Percentiles rank a stretch among this genome's conserved stretches.
These are phyloP conservation scores for Alouatta palliata DNA, from an alignment of 2,113 vertebrate genomes.

Conservation along the genomic window DNA sequence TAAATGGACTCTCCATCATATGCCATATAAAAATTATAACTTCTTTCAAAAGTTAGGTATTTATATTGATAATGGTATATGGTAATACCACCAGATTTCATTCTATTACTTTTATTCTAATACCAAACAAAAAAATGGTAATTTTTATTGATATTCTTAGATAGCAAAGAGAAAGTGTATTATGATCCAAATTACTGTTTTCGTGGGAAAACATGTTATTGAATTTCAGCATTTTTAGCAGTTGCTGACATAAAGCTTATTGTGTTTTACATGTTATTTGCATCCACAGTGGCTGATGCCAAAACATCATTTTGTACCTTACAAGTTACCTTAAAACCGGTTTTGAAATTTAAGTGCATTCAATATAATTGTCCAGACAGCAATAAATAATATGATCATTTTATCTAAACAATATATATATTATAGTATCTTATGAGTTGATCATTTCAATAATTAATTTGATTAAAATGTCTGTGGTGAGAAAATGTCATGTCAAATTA, in stretches of 20 bases:
- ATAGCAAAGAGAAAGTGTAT: neutral
- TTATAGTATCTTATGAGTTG: neutral
- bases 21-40: neutral
- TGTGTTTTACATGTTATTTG: neutral
- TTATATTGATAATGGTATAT: neutral
- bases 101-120: neutral
- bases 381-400: neutral
- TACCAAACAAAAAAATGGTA: neutral
- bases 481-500: neutral
- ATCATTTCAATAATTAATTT: neutral
- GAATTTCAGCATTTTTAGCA: neutral
- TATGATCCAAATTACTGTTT: neutral
- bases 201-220: neutral
- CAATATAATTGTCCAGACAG: neutral
- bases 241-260: neutral
- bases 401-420: neutral
- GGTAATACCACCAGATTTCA: neutral
- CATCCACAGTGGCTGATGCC: neutral
- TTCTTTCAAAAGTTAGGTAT: neutral
- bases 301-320: neutral
- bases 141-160: neutral
- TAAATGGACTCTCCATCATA: neutral
- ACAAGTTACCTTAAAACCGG: neutral
- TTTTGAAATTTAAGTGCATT: neutral
- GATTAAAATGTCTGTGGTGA: neutral